These are phyloP conservation scores for Coracias cyanogaster DNA, from an alignment of 2,797 vertebrate species.

Conservation along the genomic window DNA sequence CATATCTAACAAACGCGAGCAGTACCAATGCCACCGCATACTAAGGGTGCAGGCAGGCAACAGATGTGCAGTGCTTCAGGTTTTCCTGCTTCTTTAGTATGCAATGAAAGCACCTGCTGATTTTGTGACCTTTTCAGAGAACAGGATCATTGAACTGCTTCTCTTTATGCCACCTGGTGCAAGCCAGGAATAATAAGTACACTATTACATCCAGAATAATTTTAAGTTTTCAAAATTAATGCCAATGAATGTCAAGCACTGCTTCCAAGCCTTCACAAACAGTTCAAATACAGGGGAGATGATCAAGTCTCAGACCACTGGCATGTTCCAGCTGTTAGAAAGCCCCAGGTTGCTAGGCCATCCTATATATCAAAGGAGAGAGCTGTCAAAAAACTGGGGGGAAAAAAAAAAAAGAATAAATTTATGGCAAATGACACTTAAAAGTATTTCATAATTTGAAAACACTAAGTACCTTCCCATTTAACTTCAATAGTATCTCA, in stretches of 20 bases:
- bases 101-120: background rate
- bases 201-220: background rate
- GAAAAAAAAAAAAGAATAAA: background rate
- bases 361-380: background rate
- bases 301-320: background rate
- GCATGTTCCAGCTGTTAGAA: background rate
- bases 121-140: background rate
- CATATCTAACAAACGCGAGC: background rate
- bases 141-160: background rate
- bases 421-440: background rate
- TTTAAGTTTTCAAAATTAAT: background rate
- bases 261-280: background rate
- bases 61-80: background rate
- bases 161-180: background rate
- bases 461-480: background rate
- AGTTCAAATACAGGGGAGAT: background rate
- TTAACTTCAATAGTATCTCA: background rate
- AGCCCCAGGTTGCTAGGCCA: background rate
- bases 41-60: background rate
- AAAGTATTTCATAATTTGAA: background rate
- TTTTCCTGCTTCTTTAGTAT: background rate
- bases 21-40: background rate
- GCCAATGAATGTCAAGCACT: background rate
- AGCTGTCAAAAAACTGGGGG: background rate
- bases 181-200: background rate